A percentile compares a stretch with the other conserved stretches of the same genome.
phyloP scores from a whole-genome alignment of 1,140 invertebrate species.

The Pristionchus pacificus region DNA sequence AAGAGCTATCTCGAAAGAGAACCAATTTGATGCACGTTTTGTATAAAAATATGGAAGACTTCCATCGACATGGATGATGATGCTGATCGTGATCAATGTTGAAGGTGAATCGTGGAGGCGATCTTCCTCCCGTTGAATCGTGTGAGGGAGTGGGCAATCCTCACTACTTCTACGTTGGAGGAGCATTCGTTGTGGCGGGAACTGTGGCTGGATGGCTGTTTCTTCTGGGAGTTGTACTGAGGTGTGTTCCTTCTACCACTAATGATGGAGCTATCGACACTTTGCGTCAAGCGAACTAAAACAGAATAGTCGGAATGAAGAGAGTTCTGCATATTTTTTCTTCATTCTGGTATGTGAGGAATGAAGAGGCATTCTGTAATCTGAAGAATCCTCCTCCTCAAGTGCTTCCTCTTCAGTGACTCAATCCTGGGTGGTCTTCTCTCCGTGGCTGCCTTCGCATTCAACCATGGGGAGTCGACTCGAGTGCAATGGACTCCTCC shows the following conservation, averaged over 20 bases:
- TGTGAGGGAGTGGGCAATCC: conserved; percentile 66
- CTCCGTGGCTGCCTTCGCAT: conserved; percentile 69
- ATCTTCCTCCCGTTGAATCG: conserved; percentile 67
- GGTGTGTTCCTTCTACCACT: conserved; percentile 30
- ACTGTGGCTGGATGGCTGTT: conserved; percentile 48
- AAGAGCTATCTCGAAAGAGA: too few species aligned
- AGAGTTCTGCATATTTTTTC: conserved; percentile 22
- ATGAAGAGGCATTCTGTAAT: too few species aligned
- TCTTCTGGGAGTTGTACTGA: conserved; percentile 43
- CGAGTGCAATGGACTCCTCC: conserved; percentile 80
- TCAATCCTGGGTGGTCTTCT: conserved; percentile 70
- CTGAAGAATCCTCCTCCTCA: neutral
- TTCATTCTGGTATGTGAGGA: conserved; percentile 8
- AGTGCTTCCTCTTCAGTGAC: conserved; percentile 60
- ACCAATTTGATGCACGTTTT: too few species aligned
- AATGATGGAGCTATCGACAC: neutral
- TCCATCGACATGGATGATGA: too few species aligned
- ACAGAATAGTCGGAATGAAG: too few species aligned
- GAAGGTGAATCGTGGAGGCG: conserved; percentile 67
- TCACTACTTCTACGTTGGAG: conserved; percentile 55
- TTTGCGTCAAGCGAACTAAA: neutral
- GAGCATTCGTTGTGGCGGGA: conserved; percentile 47
- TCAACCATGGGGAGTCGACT: conserved; percentile 75
- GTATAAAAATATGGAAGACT: too few species aligned
- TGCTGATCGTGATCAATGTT: too few species aligned